Conservation (phyloP, 2,113 vertebrate species). For the Clinocottus analis region DNA sequence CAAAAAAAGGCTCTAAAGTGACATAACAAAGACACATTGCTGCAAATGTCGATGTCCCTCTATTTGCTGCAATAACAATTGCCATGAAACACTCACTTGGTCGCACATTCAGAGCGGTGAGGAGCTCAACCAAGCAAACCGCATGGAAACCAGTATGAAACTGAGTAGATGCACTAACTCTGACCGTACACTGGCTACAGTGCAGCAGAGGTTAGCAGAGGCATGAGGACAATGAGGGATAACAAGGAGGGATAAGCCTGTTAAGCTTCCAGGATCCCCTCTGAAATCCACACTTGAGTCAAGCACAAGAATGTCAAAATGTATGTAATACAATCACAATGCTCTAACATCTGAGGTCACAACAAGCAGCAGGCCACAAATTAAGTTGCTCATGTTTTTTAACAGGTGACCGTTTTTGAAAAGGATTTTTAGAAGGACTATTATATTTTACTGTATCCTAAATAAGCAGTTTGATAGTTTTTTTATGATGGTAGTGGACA, state of each 20-base stretch:
- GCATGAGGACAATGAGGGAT: slow-evolving; percentile 48
- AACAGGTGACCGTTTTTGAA: neutral
- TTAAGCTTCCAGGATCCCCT: slow-evolving; percentile 59
- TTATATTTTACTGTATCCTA: neutral
- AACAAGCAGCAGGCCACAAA: slow-evolving; percentile 29
- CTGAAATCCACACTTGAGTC: slow-evolving; percentile 54
- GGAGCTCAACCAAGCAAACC: neutral
- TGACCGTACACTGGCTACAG: slow-evolving; percentile 26
- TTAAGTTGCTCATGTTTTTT: slow-evolving; percentile 1
- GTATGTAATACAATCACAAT: slow-evolving; percentile 52
- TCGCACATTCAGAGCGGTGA: neutral
- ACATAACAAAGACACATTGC: slow-evolving; percentile 20
- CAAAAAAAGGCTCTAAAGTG: slow-evolving; percentile 3
- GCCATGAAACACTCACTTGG: neutral
- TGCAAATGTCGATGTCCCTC: neutral
- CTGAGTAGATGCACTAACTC: slow-evolving; percentile 13
- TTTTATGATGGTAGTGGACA: too few species aligned
- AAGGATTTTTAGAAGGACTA: neutral
- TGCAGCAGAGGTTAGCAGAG: slow-evolving; percentile 41
- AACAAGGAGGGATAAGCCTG: slow-evolving; percentile 71
- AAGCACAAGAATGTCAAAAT: slow-evolving; percentile 60
- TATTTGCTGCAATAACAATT: neutral
- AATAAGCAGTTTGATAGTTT: neutral
- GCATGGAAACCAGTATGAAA: neutral
- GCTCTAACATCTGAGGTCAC: slow-evolving; percentile 48